A percentile compares a stretch with the other conserved stretches of the same genome.
These are phyloP conservation scores for Istiophorus platypterus DNA, from an alignment of 2,113 vertebrate genomes.

Conservation along the genomic window DNA sequence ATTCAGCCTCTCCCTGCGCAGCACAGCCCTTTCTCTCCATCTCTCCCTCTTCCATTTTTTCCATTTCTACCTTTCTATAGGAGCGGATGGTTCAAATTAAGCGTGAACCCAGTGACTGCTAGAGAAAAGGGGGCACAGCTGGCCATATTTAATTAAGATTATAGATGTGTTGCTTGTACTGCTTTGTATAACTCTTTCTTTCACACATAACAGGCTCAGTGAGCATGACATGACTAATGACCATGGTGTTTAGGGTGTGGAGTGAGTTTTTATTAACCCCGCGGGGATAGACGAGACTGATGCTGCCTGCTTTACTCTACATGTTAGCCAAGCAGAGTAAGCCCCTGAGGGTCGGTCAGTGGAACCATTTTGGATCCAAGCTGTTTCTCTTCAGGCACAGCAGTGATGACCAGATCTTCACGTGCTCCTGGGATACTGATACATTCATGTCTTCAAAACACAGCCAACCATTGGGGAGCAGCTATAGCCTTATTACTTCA, in stretches of 20 bases:
- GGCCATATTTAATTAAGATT: conserved; percentile 60
- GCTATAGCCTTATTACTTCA: not conserved
- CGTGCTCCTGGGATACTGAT: not conserved
- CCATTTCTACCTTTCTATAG: conserved; percentile 23
- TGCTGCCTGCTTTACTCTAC: conserved; percentile 35
- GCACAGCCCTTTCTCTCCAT: conserved; percentile 62
- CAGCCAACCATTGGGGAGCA: not conserved
- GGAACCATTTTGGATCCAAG: conserved; percentile 15
- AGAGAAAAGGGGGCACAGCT: conserved; percentile 42
- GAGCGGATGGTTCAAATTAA: conserved; percentile 48
- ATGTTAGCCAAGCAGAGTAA: conserved; percentile 26
- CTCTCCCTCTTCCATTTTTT: conserved; percentile 10
- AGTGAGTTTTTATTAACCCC: conserved; percentile 61
- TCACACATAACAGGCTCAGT: conserved; percentile 33
- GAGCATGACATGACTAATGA: conserved; percentile 59
- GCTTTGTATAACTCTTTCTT: conserved; percentile 43
- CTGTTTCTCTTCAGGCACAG: conserved; percentile 16
- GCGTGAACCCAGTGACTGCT: conserved; percentile 10
- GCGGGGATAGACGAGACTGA: conserved; percentile 27
- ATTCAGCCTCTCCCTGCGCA: conserved; percentile 63
- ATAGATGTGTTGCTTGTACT: conserved; percentile 36
- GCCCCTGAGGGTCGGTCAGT: not conserved
- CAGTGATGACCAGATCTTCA: not conserved
- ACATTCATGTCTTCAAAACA: not conserved
- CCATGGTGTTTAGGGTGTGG: conserved; percentile 27